A percentile compares a stretch with the other conserved stretches of the same genome.
Conservation (phyloP, 2,888 invertebrate genomes). For the Alloscopus bannaensis region DNA sequence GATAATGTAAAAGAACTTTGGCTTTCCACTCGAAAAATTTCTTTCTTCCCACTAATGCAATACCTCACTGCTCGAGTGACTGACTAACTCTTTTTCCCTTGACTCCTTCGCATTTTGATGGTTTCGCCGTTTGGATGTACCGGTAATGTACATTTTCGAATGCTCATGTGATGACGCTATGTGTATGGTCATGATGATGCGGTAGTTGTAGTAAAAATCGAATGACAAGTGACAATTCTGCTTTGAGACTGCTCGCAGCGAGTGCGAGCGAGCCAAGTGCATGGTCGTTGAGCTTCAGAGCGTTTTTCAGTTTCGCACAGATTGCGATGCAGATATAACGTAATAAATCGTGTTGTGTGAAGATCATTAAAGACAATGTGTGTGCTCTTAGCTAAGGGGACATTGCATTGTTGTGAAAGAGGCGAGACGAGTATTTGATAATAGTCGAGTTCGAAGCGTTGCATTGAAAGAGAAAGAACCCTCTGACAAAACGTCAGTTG, state of each 20-base stretch:
- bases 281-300: neutral
- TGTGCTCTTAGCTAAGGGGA: neutral
- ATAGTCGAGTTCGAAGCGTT: too few species aligned
- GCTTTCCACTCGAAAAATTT: neutral
- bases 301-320: neutral
- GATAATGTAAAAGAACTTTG: too few species aligned
- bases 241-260: too few species aligned
- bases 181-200: neutral
- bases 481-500: neutral
- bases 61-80: constrained; percentile 42
- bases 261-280: too few species aligned
- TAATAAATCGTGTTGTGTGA: neutral
- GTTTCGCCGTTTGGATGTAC: constrained; percentile 27
- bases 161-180: too few species aligned
- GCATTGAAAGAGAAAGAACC: neutral
- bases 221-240: neutral
- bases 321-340: neutral
- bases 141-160: constrained; percentile 18
- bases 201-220: constrained; percentile 8
- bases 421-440: constrained; percentile 15
- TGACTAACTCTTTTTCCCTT: constrained; percentile 52
- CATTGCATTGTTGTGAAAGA: too few species aligned
- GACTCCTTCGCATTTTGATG: neutral
- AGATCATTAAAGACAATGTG: neutral
- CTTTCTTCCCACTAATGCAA: constrained; percentile 34